These are phyloP conservation scores for Gasterosteus nipponicus DNA, from an alignment of 2,113 vertebrate genomes.

Conservation along the genomic window DNA sequence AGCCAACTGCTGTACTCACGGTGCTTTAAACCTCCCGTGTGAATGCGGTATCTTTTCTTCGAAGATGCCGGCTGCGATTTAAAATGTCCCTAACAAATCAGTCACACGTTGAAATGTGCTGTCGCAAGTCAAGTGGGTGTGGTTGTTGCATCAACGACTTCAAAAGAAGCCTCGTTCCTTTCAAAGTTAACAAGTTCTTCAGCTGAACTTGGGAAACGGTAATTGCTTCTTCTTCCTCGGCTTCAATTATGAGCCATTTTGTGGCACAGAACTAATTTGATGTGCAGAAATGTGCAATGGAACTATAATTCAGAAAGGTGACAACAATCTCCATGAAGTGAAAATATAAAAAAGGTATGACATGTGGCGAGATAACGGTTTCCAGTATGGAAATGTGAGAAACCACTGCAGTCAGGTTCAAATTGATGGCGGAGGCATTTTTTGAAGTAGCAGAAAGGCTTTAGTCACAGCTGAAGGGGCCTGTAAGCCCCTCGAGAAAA, in stretches of 20 bases:
- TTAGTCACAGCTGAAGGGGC: slow-evolving; percentile 56
- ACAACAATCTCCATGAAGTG: slow-evolving; percentile 27
- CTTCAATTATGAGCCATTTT: slow-evolving; percentile 5
- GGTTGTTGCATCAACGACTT: not conserved
- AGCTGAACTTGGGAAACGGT: not conserved
- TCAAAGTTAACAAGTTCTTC: not conserved
- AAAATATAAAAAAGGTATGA: slow-evolving; percentile 25
- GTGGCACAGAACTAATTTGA: not conserved
- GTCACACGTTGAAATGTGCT: slow-evolving; percentile 32
- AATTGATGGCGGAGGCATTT: slow-evolving; percentile 53
- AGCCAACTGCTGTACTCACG: not conserved
- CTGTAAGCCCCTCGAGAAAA: slow-evolving; percentile 55
- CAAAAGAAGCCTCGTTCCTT: slow-evolving; percentile 5
- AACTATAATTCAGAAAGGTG: slow-evolving; percentile 9
- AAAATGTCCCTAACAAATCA: not conserved
- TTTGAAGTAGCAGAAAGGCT: slow-evolving; percentile 55
- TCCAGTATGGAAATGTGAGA: slow-evolving; percentile 39
- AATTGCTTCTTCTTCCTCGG: slow-evolving; percentile 1
- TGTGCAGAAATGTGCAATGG: slow-evolving; percentile 2
- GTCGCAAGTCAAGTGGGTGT: slow-evolving; percentile 23
- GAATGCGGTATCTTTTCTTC: not conserved
- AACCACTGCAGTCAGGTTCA: slow-evolving; percentile 48
- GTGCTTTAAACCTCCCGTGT: slow-evolving; percentile 15
- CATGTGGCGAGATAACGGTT: slow-evolving; percentile 31
- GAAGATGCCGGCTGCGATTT: slow-evolving; percentile 11